Evolutionary conservation across 2,113 vertebrate species (phyloP), one percentile per base, ranked within the genome.

Genomic region (Nyctibius bracteatus): DNA sequence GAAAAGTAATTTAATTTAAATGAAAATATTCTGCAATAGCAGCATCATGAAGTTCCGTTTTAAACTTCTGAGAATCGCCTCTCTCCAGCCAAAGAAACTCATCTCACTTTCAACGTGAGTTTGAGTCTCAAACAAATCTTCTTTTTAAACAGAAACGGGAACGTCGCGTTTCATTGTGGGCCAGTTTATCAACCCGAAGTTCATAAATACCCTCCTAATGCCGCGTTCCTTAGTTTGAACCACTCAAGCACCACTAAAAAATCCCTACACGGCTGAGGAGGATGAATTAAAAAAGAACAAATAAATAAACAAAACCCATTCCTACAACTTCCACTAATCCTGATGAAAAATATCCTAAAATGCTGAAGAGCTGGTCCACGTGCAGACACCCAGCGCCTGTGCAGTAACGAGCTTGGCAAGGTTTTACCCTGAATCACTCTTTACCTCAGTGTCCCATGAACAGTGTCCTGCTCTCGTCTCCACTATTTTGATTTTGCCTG

Each of bases 131-230:
- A 30, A 24, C 4, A 0, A 1, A 2, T 3, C 31, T 66, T 61
- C 28, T 33, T n/a, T 4, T 19, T 8, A 15, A 30, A 13, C 6
- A 71, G 1, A 2, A 47, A 27, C 0, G 9, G 59, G 20, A 74
- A 71, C 1, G 13, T 5, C 3, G 2, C 28, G 1, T 14, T 3
- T 55, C 31, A 28, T 1, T 0, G 4, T 8, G 43, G 28, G 17
- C 54, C 31, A 9, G 0, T 8, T 51, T 15, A 28, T 30, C 57
- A 28, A 7, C 31, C 51, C 5, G 1, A 13, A 52, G 33, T 1
- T n/a, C 31, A 15, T 3, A 4, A 1, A 9, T 4, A 12, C 25
- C 28, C 24, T n/a, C 30, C 19, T 15, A 19, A n/a, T 0, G 4
- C 24, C 35, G 27, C 0, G 1, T 7, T 22, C 52, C 72, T 28